Evolutionary conservation across 2,113 vertebrate genomes (phyloP).

Genomic region (Myrmecophaga tridactyla): DNA sequence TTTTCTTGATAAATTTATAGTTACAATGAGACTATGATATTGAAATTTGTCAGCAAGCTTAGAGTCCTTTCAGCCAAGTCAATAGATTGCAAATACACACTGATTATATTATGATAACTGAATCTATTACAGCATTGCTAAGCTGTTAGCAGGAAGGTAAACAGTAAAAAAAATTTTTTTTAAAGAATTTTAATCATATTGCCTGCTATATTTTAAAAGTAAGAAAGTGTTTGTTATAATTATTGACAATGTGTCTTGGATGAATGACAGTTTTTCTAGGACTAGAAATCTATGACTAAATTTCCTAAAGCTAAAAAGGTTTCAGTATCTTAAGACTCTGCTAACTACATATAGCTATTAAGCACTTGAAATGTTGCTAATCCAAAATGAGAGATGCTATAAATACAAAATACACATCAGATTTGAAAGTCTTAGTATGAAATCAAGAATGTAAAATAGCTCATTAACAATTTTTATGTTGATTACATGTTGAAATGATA

Average conservation of each 20-base stretch:
- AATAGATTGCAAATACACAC: conserved; percentile 60
- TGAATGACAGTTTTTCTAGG: neutral
- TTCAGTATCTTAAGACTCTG: neutral
- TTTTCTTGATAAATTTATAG: conserved; percentile 64
- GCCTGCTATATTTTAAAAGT: conserved; percentile 20
- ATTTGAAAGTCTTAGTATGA: neutral
- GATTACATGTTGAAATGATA: conserved; percentile 42
- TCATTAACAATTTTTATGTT: neutral
- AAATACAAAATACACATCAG: neutral
- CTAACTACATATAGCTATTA: neutral
- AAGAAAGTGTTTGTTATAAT: conserved; percentile 56
- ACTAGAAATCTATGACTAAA: conserved; percentile 34
- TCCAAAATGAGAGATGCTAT: neutral
- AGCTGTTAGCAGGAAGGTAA: conserved; percentile 64
- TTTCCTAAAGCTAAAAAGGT: conserved; percentile 40
- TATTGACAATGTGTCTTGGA: neutral
- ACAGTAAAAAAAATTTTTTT: conserved; percentile 53
- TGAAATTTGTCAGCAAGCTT: conserved; percentile 62
- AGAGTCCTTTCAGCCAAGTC: conserved; percentile 60
- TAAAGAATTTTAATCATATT: conserved; percentile 48
- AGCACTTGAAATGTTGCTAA: neutral
- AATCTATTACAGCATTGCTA: conserved; percentile 55
- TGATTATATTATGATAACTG: conserved; percentile 62
- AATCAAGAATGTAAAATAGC: neutral
- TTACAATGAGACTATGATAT: conserved; percentile 38